These are phyloP conservation scores for Lepidotrigona ventralis DNA, from an alignment of 1,140 invertebrate species.

Conservation along the genomic window DNA sequence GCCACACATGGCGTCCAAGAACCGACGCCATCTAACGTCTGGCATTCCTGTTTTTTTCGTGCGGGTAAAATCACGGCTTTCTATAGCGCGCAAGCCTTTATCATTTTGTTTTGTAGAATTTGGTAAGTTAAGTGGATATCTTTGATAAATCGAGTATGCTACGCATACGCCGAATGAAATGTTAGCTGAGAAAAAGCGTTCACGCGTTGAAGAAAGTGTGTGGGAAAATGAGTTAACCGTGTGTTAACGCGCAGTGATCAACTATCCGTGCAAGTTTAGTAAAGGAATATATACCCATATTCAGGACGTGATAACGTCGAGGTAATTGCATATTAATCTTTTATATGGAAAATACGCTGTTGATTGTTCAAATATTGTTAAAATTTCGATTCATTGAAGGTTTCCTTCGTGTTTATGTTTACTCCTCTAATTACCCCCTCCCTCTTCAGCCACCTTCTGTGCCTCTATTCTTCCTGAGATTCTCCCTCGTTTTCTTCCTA, in stretches of 20 bases:
- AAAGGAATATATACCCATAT: constrained; percentile 46
- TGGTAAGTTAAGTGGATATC: constrained; percentile 40
- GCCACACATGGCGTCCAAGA: constrained; percentile 75
- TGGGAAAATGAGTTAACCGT: constrained; percentile 73
- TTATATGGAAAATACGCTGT: neutral
- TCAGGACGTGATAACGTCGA: constrained; percentile 43
- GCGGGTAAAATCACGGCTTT: constrained; percentile 66
- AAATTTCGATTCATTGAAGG: constrained; percentile 29
- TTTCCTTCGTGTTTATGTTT: constrained; percentile 76
- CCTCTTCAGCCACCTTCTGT: constrained; percentile 47
- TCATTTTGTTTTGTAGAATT: constrained; percentile 63
- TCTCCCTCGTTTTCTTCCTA: constrained; percentile 46
- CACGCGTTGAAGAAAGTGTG: constrained; percentile 57
- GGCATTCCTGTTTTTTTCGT: constrained; percentile 75
- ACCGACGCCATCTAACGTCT: constrained; percentile 80
- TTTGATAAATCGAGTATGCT: constrained; percentile 54
- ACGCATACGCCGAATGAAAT: constrained; percentile 51
- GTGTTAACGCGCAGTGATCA: constrained; percentile 59
- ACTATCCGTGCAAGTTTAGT: constrained; percentile 54
- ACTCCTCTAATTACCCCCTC: constrained; percentile 71
- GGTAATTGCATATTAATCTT: constrained; percentile 34
- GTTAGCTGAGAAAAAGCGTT: constrained; percentile 58
- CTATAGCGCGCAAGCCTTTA: constrained; percentile 61
- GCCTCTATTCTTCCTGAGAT: constrained; percentile 9
- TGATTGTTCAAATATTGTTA: neutral